Percentiles rank a stretch among this genome's conserved stretches.
phyloP scores from a whole-genome alignment of 2,797 vertebrate genomes.

The Agapornis canus region DNA sequence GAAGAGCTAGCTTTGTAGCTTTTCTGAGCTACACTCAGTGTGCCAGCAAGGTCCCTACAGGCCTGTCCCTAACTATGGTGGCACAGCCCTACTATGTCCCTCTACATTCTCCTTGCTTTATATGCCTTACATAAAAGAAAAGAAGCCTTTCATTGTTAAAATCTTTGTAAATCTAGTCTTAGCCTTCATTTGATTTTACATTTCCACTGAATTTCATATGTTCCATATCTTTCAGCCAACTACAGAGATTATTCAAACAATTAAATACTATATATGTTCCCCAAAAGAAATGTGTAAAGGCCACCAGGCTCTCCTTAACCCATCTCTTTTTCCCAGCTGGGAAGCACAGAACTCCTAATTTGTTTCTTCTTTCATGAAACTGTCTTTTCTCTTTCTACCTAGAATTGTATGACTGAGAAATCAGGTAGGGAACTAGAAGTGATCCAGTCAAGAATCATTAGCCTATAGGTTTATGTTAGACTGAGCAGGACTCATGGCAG shows the following conservation, averaged over 20 bases:
- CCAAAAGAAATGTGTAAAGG: background rate
- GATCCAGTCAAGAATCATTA: background rate
- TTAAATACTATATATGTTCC: background rate
- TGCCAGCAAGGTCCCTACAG: background rate
- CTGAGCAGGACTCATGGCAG: background rate
- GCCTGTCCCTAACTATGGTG: background rate
- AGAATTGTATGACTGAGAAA: background rate
- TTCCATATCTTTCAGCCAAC: background rate
- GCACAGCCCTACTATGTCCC: background rate
- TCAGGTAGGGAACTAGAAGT: background rate
- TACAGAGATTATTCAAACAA: background rate
- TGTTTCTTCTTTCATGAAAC: background rate
- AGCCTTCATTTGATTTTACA: constrained; percentile 1
- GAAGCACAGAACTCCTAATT: background rate
- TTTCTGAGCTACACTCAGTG: background rate
- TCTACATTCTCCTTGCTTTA: background rate
- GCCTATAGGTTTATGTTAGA: background rate
- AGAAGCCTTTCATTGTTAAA: background rate
- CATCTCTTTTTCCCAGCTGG: background rate
- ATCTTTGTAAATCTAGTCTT: background rate
- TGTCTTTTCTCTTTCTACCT: background rate
- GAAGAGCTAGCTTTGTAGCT: background rate
- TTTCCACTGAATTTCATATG: background rate
- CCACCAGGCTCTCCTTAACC: background rate
- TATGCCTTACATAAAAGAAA: background rate